Evolutionary conservation across 2,888 invertebrate genomes (phyloP).

Genomic region (Philaethria dido): DNA sequence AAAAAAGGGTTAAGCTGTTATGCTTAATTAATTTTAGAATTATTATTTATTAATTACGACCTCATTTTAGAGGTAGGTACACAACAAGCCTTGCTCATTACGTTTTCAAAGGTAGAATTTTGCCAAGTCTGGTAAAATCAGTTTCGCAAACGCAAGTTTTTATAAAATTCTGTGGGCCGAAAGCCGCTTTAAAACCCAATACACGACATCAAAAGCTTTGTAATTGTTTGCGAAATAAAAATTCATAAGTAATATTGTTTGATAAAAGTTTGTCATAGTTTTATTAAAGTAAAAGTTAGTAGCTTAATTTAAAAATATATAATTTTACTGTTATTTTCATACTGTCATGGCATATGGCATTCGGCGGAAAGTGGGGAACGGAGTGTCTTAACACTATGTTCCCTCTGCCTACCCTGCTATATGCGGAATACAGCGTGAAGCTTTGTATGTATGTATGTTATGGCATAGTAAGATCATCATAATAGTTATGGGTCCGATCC

Average conservation of each 20-base stretch:
- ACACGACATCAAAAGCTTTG: conserved; percentile 13
- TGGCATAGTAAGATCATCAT: no score
- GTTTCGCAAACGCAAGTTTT: conserved; percentile 18
- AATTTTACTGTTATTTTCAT: background rate
- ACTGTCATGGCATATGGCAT: no score
- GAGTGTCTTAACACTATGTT: no score
- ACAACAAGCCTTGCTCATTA: conserved; percentile 5
- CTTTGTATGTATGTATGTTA: no score
- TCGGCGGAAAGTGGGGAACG: no score
- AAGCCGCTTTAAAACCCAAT: conserved; percentile 5
- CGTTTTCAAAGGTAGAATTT: conserved; percentile 21
- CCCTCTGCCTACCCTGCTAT: no score
- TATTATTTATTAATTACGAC: background rate
- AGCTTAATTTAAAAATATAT: background rate
- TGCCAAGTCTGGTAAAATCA: conserved; percentile 1
- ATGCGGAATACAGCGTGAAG: no score
- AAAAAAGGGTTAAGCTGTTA: no score
- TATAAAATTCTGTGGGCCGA: conserved; percentile 14
- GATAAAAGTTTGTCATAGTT: background rate
- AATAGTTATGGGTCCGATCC: no score
- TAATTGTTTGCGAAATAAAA: conserved; percentile 12
- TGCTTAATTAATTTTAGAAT: no score
- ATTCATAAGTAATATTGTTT: conserved; percentile 9
- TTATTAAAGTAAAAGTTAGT: background rate
- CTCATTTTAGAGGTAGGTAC: background rate